These are phyloP conservation scores for Drosophila asahinai DNA, from an alignment of 1,140 invertebrate genomes.

Conservation along the genomic window DNA sequence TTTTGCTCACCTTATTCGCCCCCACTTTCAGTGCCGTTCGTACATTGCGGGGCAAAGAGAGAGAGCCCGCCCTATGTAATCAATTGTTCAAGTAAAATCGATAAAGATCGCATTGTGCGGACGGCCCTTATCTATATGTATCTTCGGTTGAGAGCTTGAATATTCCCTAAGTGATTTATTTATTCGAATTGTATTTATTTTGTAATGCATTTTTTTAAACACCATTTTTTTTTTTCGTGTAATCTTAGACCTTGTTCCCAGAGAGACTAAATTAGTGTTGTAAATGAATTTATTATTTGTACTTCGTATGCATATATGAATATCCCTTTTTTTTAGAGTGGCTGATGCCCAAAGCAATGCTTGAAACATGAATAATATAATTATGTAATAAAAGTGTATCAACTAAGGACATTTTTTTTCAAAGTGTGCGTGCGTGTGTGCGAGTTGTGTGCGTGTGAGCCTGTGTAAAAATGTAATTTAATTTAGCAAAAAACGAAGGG, in stretches of 20 bases:
- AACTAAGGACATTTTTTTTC: slow-evolving; percentile 58
- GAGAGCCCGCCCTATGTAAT: not conserved
- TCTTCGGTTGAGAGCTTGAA: slow-evolving; percentile 66
- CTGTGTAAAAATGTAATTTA: slow-evolving; percentile 78
- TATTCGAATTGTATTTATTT: slow-evolving; percentile 47
- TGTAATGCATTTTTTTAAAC: slow-evolving; percentile 26
- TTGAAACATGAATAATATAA: slow-evolving; percentile 59
- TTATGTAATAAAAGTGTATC: slow-evolving; percentile 49
- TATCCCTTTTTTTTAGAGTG: slow-evolving; percentile 24
- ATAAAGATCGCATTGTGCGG: not conserved
- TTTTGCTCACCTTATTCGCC: slow-evolving; percentile 24
- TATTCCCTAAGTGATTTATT: slow-evolving; percentile 73
- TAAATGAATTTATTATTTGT: slow-evolving; percentile 67
- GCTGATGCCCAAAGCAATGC: slow-evolving; percentile 68
- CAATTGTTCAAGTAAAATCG: no score
- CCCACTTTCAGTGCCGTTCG: not conserved
- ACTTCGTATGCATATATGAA: slow-evolving; percentile 17
- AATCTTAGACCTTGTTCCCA: slow-evolving; percentile 49
- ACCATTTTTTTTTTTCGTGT: slow-evolving; percentile 30
- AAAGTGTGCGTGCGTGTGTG: slow-evolving; percentile 11
- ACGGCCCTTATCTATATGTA: not conserved
- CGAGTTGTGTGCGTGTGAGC: slow-evolving; percentile 21
- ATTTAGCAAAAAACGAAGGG: slow-evolving; percentile 53
- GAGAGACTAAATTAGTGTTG: slow-evolving; percentile 77
- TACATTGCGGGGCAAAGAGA: not conserved